Evolutionary conservation across 2,888 invertebrate genomes (phyloP).

Genomic region (Archaeoteleia sp.): DNA sequence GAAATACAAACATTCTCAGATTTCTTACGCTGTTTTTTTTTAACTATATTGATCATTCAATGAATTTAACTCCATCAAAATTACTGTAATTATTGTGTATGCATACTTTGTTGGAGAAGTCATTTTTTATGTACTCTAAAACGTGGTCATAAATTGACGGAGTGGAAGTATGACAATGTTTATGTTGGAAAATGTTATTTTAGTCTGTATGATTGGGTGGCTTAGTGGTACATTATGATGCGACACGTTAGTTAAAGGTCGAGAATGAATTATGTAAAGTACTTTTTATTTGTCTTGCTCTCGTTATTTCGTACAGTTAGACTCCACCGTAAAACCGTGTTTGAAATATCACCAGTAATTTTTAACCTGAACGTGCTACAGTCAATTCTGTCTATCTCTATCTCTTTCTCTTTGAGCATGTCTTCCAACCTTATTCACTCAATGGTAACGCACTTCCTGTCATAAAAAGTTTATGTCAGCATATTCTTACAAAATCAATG

Average conservation of each 20-base stretch:
- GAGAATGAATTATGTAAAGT: constrained; percentile 70
- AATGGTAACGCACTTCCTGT: not conserved
- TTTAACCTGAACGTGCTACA: constrained; percentile 65
- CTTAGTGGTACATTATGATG: constrained; percentile 3
- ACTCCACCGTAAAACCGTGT: constrained; percentile 65
- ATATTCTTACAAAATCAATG: constrained; percentile 14
- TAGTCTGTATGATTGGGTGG: constrained; percentile 9
- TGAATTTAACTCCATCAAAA: too few species aligned
- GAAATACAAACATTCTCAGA: too few species aligned
- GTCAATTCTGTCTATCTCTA: constrained; percentile 33
- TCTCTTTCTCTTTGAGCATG: constrained; percentile 2
- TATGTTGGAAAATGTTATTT: not conserved
- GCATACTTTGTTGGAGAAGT: too few species aligned
- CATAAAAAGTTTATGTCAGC: constrained; percentile 5
- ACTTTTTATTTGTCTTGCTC: constrained; percentile 72
- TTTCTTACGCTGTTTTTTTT: too few species aligned
- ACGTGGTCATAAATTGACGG: too few species aligned
- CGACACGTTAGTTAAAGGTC: constrained; percentile 56
- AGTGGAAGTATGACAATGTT: too few species aligned
- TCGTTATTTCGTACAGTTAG: constrained; percentile 71
- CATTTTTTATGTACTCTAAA: too few species aligned
- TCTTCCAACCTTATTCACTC: not conserved
- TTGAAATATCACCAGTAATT: constrained; percentile 68
- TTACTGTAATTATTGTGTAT: too few species aligned
- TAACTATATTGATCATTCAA: too few species aligned